Conservation (phyloP, 2,113 vertebrate species). For the Ranitomeya imitator region DNA sequence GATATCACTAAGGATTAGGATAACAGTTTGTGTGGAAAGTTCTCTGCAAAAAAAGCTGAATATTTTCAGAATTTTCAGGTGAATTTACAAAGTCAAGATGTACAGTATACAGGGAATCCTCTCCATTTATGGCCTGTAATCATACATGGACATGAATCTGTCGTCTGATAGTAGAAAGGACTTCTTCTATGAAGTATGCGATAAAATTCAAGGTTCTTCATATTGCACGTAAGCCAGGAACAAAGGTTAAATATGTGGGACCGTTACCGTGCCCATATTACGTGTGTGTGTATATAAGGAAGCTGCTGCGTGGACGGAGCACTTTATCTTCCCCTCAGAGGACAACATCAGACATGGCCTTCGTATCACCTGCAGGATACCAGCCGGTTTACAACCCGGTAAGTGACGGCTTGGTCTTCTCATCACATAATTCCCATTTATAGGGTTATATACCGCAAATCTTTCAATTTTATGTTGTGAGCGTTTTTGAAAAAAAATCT, state of each 20-base stretch:
- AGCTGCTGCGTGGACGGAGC: not conserved
- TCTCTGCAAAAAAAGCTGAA: no score
- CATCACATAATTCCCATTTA: not conserved
- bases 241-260: not conserved
- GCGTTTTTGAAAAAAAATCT: no score
- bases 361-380: constrained; percentile 76
- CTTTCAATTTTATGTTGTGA: no score
- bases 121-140: no score
- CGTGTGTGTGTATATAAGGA: constrained; percentile 15
- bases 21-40: no score
- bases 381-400: constrained; percentile 81
- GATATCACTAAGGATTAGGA: not conserved
- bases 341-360: constrained; percentile 64
- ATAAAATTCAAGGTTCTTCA: not conserved
- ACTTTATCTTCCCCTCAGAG: not conserved
- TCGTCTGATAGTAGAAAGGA: no score
- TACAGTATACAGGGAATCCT: no score
- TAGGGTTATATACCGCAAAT: not conserved
- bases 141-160: no score
- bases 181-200: not conserved
- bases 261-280: not conserved
- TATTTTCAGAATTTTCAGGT: no score
- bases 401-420: constrained; percentile 61
- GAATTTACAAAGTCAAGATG: no score
- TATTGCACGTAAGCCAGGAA: not conserved